Base-by-base conservation (phyloP, 2,888 invertebrate genomes). In the Rhodophaea formosa region DNA sequence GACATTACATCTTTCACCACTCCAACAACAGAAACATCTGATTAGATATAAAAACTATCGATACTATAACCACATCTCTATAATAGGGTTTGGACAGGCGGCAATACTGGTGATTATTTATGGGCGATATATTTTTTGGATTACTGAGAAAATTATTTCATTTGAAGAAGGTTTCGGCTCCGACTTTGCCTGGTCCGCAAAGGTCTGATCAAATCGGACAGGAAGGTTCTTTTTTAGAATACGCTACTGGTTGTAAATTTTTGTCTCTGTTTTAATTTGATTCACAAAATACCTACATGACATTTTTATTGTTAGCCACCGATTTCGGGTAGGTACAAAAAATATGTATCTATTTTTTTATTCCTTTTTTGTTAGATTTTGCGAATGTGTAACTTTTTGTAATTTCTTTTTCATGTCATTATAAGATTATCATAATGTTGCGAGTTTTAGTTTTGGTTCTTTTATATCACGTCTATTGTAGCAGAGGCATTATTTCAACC, bases 141-240 rank as follows among this genome's bases (percentile, higher is more conserved):
- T 89, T 89, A 88, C 82, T 82, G 70, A 74, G 82, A 77, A 90
- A 88, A 89, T 90, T 84, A 89, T 88, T 88, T 88, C 79, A 88
- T 83, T 81, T 77, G 74, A 75, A 69, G 75, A 42, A 23, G 47
- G 29, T 3, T 3, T 16, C 14, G 53, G 43, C 15, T 8, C 30
- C 14, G 53, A 32, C 15, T 42, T 56, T 43, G 29, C 30, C 49
- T 43, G 7, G 42, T 45, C 51, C 45, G 7, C 35, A 29, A 35
- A 46, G 35, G 52, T 43, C 46, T 42, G 42, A 47, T 43, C 45
- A 8, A 35, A 35, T 35, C 54, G 32, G 51, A 51, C 17, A 30
- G 39, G 17, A 23, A 6, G 47, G 30, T 8, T 49, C 14, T 35
- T 39, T 12, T 51, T 35, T 10, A 0, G 12, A 23, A n/a, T 12